Evolutionary conservation across 2,797 vertebrate species (phyloP).

Genomic region (Natrix natrix): DNA sequence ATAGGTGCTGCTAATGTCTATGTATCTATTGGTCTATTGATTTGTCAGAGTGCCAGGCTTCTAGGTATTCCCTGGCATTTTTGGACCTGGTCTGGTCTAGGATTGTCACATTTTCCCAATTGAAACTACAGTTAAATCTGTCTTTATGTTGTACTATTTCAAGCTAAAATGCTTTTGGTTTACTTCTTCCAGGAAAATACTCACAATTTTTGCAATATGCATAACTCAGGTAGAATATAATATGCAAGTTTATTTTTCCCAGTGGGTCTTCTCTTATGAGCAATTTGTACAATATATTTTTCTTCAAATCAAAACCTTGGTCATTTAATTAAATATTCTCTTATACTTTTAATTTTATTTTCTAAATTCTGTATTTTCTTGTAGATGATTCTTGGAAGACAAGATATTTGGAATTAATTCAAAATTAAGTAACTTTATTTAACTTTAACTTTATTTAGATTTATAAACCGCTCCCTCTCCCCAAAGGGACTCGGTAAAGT

Average conservation of each 20-base stretch:
- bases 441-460: too few species aligned
- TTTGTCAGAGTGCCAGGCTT: too few species aligned
- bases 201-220: neutral
- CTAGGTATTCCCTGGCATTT: too few species aligned
- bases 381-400: constrained; percentile 10
- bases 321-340: neutral
- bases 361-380: neutral
- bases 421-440: neutral
- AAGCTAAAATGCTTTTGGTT: neutral
- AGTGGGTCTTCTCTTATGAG: neutral
- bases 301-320: neutral
- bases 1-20: too few species aligned
- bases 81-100: too few species aligned
- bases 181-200: neutral
- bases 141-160: neutral
- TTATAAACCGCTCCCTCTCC: too few species aligned
- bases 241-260: neutral
- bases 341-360: neutral
- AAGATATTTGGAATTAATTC: neutral
- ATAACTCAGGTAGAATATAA: neutral
- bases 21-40: too few species aligned
- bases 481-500: too few species aligned
- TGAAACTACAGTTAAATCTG: too few species aligned
- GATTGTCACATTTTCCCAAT: too few species aligned
- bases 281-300: neutral